A percentile compares a stretch with the other conserved stretches of the same genome.
Conservation (phyloP, 1,140 invertebrate genomes). For the Chironomus tepperi region DNA sequence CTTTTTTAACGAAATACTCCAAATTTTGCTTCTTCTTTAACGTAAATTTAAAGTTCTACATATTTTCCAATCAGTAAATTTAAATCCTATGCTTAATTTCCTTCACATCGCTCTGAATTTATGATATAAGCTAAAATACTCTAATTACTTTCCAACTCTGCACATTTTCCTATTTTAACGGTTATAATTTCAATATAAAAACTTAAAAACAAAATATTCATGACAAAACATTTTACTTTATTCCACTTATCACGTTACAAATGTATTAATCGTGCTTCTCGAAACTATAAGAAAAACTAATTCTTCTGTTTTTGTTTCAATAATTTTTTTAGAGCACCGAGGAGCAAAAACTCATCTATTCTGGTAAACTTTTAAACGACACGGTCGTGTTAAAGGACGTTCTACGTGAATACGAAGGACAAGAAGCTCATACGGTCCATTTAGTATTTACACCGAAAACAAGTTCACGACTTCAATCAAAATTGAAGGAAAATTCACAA, state of each 20-base stretch:
- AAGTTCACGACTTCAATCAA: slow-evolving; percentile 31
- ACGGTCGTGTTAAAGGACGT: slow-evolving; percentile 68
- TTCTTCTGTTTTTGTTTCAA: not conserved
- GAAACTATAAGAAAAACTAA: not conserved
- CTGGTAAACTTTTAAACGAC: slow-evolving; percentile 75
- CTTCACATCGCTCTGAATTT: too few species aligned
- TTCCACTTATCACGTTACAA: too few species aligned
- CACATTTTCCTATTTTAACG: not conserved
- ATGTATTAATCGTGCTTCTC: too few species aligned
- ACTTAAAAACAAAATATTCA: not conserved
- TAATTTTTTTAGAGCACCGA: slow-evolving; percentile 54
- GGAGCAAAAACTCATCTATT: slow-evolving; percentile 84
- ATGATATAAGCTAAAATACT: too few species aligned
- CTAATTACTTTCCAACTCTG: too few species aligned
- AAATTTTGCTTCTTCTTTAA: too few species aligned
- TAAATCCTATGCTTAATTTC: too few species aligned
- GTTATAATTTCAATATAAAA: not conserved
- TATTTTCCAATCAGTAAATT: too few species aligned
- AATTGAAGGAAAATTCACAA: slow-evolving; percentile 26
- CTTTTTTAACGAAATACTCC: too few species aligned
- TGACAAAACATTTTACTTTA: not conserved
- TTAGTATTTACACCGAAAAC: slow-evolving; percentile 60
- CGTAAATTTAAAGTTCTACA: too few species aligned
- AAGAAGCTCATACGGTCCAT: slow-evolving; percentile 69
- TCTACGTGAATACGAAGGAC: slow-evolving; percentile 60